Conservation (phyloP, 2,113 vertebrate species). For the Sylvicapra grimmia region DNA sequence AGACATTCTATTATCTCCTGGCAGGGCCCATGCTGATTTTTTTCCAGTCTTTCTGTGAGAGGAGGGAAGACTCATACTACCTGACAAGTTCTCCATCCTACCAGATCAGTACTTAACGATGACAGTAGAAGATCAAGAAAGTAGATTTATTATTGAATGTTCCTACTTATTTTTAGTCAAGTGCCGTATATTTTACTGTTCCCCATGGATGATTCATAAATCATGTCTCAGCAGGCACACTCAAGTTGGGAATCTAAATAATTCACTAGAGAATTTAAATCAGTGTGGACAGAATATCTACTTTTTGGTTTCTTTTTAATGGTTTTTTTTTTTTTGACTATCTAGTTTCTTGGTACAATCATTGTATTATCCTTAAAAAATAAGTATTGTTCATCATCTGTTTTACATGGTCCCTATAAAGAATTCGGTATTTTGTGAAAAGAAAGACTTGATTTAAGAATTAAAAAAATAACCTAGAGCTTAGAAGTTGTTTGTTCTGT, state of each 20-base stretch:
- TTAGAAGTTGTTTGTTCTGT: neutral
- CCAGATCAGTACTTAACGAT: conserved; percentile 38
- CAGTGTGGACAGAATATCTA: neutral
- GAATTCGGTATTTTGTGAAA: conserved; percentile 8
- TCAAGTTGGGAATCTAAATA: neutral
- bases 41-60: neutral
- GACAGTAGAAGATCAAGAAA: conserved; percentile 42
- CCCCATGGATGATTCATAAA: conserved; percentile 49
- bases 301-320: neutral
- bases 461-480: neutral
- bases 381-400: neutral
- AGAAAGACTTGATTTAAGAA: neutral
- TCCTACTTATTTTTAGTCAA: conserved; percentile 60
- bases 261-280: conserved; percentile 32
- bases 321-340: neutral
- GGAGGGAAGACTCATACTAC: neutral
- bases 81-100: neutral
- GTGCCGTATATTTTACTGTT: conserved; percentile 35
- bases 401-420: neutral
- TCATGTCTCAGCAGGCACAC: conserved; percentile 4
- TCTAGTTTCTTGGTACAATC: neutral
- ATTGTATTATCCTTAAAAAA: neutral
- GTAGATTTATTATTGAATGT: conserved; percentile 56
- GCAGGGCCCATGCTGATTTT: neutral
- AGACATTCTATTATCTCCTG: neutral